Base-by-base conservation (phyloP, 64 coral and sea anemone genomes). In the Montipora capricornis region DNA sequence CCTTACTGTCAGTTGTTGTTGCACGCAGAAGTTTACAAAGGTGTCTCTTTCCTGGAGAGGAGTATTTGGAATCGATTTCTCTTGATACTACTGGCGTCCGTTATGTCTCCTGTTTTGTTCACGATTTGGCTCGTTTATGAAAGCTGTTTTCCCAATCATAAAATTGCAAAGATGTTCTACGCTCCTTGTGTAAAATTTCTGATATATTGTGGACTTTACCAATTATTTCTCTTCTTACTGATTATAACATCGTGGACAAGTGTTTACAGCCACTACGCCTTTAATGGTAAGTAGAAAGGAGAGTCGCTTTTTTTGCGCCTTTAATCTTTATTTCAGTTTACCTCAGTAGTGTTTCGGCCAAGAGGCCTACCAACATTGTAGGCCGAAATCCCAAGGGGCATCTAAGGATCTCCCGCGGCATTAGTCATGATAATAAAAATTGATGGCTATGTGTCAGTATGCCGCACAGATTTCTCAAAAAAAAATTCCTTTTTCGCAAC, bases 1-100 rank as follows among this genome's bases (percentile, higher is more conserved):
- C 87, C 87, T 17, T 89, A 48, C 87, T 77, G 87, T 24, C 87
- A 89, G 37, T 48, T 89, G 70, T 5, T 89, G 1, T 60, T 89
- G 44, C 76, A 76, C 51, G 24, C 75, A 11, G 87, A 89, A 59
- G 48, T 89, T 8, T 78, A 77, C 87, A 77, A 22, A 48, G 70
- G 19, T 67, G 87, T 48, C 58, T 13, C 51, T 10, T 78, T 77
- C 73, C 50, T 89, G 44, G 75, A 78, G 73, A 89, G 77, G 76
- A 89, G 58, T 59, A 7, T 26, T 3, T 89, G 73, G 87, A 89
- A 78, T 19, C 73, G 60, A 50, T 13, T 49, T 15, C 10, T 52
- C 15, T 1, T 89, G 13, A 66, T 75, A 47, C 20, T 89, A 4
- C 49, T 89, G 22, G 13, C 75, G 5, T 44, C 47, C 15, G 14